Percentiles rank a stretch among this genome's conserved stretches.
Evolutionary conservation across 2,113 vertebrate species (phyloP).

Genomic region (Cyrtonyx montezumae): DNA sequence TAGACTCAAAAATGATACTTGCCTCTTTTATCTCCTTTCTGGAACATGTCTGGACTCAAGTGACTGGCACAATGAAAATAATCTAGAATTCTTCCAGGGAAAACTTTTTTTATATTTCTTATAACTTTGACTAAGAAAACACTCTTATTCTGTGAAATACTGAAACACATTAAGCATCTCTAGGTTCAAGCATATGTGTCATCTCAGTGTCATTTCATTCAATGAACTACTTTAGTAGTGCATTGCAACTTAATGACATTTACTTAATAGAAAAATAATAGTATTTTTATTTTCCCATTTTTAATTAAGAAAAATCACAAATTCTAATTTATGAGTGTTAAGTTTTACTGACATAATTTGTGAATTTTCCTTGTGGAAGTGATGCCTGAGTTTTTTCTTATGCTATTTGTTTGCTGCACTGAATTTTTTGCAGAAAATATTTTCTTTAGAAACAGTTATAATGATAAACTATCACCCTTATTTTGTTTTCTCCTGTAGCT

Average conservation of each 20-base stretch:
- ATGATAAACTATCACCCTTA: slow-evolving; percentile 15
- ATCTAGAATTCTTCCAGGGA: background rate
- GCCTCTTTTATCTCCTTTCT: background rate
- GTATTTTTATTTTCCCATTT: background rate
- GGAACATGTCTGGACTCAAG: background rate
- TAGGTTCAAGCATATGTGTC: background rate
- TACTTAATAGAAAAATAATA: background rate
- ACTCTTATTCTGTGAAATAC: background rate
- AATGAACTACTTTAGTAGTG: background rate
- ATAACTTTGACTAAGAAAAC: background rate
- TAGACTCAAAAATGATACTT: background rate
- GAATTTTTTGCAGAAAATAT: background rate
- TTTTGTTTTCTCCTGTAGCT: slow-evolving; percentile 15
- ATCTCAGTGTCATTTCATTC: background rate
- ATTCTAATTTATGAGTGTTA: background rate
- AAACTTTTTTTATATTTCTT: background rate
- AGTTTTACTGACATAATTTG: background rate
- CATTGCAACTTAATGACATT: background rate
- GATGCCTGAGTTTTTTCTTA: background rate
- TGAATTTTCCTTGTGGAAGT: background rate
- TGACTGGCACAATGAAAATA: background rate
- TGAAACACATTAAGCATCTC: background rate
- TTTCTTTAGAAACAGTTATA: slow-evolving; percentile 36
- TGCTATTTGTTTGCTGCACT: background rate
- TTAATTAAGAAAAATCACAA: background rate